Conservation (phyloP, 2,113 vertebrate species). For the Herpetotheres cachinnans region DNA sequence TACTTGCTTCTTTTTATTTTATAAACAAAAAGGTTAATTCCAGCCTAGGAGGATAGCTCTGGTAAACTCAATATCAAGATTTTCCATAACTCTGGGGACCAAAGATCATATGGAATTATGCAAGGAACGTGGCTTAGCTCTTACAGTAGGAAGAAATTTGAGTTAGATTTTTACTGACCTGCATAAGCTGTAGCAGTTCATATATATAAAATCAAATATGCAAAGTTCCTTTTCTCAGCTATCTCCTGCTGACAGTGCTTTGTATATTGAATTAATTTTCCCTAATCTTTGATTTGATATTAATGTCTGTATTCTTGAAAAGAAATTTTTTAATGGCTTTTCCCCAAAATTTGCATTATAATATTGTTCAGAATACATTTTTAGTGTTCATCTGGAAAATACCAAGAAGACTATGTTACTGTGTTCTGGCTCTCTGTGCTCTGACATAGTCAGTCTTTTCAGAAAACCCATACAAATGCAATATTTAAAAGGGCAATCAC, state of each 20-base stretch:
- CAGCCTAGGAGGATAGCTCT: neutral
- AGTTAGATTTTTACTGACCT: neutral
- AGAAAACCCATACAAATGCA: neutral
- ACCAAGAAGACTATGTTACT: neutral
- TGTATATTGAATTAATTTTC: neutral
- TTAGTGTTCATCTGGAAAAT: neutral
- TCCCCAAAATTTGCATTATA: neutral
- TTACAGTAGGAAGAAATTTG: neutral
- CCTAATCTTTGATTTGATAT: neutral
- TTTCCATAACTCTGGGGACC: neutral
- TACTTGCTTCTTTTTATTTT: neutral
- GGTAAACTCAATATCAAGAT: neutral
- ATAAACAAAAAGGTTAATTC: neutral
- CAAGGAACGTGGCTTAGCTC: neutral
- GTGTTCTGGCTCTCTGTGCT: neutral
- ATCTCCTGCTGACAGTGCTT: neutral
- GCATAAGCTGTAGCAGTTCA: neutral
- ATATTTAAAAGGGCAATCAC: neutral
- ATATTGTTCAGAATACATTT: neutral
- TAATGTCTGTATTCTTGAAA: neutral
- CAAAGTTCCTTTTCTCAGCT: neutral
- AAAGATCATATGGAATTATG: neutral
- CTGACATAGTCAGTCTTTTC: neutral
- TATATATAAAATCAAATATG: neutral
- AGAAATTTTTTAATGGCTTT: neutral